Evolutionary conservation across 2,797 vertebrate species (phyloP).

Genomic region (Tragopan temminckii): DNA sequence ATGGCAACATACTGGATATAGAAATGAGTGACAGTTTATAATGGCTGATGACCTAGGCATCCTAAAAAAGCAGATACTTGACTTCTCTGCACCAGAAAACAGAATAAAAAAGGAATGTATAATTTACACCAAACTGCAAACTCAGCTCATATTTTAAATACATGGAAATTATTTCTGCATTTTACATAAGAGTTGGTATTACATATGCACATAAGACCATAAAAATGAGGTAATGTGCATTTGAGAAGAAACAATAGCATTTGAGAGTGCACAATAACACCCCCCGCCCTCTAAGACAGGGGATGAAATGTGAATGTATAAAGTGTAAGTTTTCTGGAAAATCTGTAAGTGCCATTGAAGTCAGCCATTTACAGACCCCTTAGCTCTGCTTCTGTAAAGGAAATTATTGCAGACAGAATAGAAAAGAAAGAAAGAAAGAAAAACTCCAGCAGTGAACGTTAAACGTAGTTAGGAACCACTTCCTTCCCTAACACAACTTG

Average conservation of each 20-base stretch:
- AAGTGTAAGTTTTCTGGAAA: neutral
- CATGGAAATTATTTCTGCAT: neutral
- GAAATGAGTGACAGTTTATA: neutral
- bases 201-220: neutral
- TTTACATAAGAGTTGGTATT: neutral
- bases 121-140: neutral
- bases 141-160: neutral
- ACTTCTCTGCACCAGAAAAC: neutral
- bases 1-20: neutral
- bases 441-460: neutral
- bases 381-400: neutral
- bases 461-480: neutral
- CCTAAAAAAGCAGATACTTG: neutral
- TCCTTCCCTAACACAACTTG: rapidly evolving
- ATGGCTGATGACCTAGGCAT: neutral
- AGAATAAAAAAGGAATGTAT: neutral
- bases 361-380: neutral
- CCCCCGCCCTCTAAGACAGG: neutral
- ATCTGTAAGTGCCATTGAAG: neutral
- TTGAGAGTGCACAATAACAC: neutral
- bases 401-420: neutral
- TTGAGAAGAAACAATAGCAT: neutral
- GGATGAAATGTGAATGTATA: neutral
- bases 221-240: neutral
- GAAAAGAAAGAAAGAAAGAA: too few relatives aligned